phyloP scores from a whole-genome alignment of 2,888 invertebrate species.

The Sarcophaga subvicina region DNA sequence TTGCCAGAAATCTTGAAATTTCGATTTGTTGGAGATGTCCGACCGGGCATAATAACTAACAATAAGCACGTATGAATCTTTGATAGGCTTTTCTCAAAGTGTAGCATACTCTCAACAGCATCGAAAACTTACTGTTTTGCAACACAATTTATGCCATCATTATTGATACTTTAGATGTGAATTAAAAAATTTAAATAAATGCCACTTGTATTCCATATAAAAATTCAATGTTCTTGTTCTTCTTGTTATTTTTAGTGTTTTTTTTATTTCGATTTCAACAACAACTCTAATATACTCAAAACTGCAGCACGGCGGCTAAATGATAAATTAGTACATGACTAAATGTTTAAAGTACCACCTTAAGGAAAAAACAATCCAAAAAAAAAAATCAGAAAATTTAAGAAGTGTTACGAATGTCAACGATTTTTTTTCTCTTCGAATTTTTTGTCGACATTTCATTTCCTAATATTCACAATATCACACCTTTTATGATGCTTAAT shows the following conservation, averaged over 20 bases:
- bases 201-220: constrained; percentile 68
- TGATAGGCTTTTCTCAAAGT: too few relatives aligned
- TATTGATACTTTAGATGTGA: constrained; percentile 31
- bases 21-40: too few relatives aligned
- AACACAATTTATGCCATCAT: constrained; percentile 6
- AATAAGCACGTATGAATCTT: too few relatives aligned
- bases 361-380: constrained; percentile 10
- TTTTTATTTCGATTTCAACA: background rate
- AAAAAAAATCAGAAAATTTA: background rate
- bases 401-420: constrained; percentile 57
- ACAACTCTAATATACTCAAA: too few relatives aligned
- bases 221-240: constrained; percentile 59
- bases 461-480: constrained; percentile 61
- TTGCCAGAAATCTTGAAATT: too few relatives aligned
- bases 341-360: constrained; percentile 62
- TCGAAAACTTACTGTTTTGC: background rate
- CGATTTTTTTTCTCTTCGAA: background rate
- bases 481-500: constrained; percentile 68
- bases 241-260: constrained; percentile 33
- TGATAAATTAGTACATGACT: constrained; percentile 63
- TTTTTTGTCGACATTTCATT: background rate
- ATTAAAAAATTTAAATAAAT: constrained; percentile 67
- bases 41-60: too few relatives aligned
- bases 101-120: too few relatives aligned
- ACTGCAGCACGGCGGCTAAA: constrained; percentile 52